phyloP scores from a whole-genome alignment of 2,113 vertebrate species.

The Ranitomeya variabilis region DNA sequence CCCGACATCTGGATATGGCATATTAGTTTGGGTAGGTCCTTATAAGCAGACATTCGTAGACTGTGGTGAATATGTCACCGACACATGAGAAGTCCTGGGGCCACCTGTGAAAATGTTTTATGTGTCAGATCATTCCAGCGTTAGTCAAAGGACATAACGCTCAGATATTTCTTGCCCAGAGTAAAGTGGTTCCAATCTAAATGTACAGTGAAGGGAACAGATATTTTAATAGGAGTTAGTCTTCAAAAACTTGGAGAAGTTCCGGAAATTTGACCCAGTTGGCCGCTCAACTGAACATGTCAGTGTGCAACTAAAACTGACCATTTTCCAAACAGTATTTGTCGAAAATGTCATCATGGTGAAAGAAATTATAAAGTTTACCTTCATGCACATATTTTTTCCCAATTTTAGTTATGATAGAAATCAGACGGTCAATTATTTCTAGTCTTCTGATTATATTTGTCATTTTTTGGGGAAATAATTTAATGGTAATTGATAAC shows the following conservation, averaged over 20 bases:
- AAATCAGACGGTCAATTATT: constrained; percentile 14
- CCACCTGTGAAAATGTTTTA: not conserved
- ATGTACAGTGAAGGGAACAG: not conserved
- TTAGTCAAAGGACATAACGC: not conserved
- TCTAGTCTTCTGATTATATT: not conserved
- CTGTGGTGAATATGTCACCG: not conserved
- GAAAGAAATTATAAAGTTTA: not conserved
- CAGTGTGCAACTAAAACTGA: not conserved
- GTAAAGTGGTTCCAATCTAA: not conserved
- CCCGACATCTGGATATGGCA: not conserved
- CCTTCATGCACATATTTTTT: too few species aligned
- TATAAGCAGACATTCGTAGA: not conserved
- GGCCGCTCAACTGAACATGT: not conserved
- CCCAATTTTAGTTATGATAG: not conserved
- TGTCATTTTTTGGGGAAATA: not conserved
- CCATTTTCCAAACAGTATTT: not conserved
- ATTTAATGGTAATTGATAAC: not conserved
- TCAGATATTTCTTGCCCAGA: not conserved
- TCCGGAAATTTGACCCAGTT: constrained; percentile 7
- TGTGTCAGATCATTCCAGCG: not conserved
- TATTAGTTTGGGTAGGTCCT: not conserved
- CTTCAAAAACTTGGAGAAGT: constrained; percentile 11
- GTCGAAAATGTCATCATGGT: not conserved
- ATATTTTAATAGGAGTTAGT: constrained; percentile 10
- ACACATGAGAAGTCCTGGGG: not conserved